Evolutionary conservation across 2,797 vertebrate genomes (phyloP).

Genomic region (Amniataba percoides): DNA sequence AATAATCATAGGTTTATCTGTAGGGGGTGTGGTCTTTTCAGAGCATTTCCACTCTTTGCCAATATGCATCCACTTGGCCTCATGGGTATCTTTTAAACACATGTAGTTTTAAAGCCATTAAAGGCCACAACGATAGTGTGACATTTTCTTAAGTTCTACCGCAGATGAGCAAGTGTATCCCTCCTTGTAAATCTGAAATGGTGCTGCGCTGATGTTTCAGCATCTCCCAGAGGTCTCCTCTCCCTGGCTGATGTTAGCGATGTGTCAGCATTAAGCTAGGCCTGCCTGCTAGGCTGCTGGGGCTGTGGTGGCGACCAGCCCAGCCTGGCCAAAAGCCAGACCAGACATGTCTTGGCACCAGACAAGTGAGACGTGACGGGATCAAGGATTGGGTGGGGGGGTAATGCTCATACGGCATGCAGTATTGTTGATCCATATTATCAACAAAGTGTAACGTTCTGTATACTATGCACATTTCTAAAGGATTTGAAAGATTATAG

Average conservation of each 20-base stretch:
- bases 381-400: constrained; percentile 44
- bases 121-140: constrained; percentile 23
- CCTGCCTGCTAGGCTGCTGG: constrained; percentile 75
- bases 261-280: constrained; percentile 84
- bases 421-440: constrained; percentile 48
- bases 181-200: constrained; percentile 69
- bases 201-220: constrained; percentile 80
- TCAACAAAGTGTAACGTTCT: constrained; percentile 26
- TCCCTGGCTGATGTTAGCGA: constrained; percentile 81
- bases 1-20: constrained; percentile 26
- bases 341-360: constrained; percentile 78
- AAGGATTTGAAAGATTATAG: constrained; percentile 29
- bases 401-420: constrained; percentile 31
- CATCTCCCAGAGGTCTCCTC: constrained; percentile 75
- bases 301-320: constrained; percentile 77
- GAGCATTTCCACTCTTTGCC: constrained; percentile 10
- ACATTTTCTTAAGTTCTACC: constrained; percentile 46
- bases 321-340: constrained; percentile 78
- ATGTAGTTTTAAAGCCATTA: constrained; percentile 21
- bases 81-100: background rate
- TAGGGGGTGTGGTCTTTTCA: constrained; percentile 53
- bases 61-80: background rate
- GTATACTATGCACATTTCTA: constrained; percentile 13
- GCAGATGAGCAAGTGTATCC: constrained; percentile 59
- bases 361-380: constrained; percentile 67